These are phyloP conservation scores for Callipepla californica DNA, from an alignment of 2,113 vertebrate genomes.

Conservation along the genomic window DNA sequence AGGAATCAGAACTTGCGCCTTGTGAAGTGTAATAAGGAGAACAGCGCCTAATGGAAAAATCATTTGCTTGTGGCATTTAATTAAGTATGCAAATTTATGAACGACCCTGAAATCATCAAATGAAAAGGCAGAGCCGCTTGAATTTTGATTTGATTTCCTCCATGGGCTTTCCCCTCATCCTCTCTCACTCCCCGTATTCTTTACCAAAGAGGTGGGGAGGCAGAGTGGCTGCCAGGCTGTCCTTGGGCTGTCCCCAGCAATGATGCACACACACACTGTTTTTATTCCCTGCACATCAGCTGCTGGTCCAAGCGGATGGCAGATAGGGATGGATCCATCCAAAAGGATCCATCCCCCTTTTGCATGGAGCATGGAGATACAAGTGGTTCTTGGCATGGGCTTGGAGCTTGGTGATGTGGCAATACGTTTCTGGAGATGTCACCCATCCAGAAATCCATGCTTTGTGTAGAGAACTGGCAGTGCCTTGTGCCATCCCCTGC, in stretches of 20 bases:
- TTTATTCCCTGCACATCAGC: not conserved
- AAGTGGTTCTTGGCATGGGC: not conserved
- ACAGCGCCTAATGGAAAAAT: constrained; percentile 59
- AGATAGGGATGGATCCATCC: no score
- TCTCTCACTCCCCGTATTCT: not conserved
- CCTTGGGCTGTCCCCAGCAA: not conserved
- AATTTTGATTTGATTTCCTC: constrained; percentile 64
- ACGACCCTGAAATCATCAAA: constrained; percentile 55
- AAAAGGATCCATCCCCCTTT: no score
- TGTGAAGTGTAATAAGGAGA: constrained; percentile 26
- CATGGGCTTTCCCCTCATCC: not conserved
- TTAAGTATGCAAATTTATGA: constrained; percentile 77
- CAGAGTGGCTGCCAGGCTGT: not conserved
- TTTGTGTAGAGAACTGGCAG: not conserved
- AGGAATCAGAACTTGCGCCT: constrained; percentile 23
- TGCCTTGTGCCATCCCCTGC: not conserved
- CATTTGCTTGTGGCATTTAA: constrained; percentile 73
- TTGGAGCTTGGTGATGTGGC: not conserved
- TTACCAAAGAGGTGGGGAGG: constrained; percentile 11
- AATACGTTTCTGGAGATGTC: rapidly evolving
- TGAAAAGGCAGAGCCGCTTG: constrained; percentile 51
- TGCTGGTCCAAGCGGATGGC: not conserved
- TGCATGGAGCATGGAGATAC: not conserved
- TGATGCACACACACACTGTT: not conserved
- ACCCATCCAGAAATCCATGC: not conserved